Percentiles rank a stretch among this genome's conserved stretches.
phyloP scores from a whole-genome alignment of 2,888 invertebrate species.

The Sipha maydis region DNA sequence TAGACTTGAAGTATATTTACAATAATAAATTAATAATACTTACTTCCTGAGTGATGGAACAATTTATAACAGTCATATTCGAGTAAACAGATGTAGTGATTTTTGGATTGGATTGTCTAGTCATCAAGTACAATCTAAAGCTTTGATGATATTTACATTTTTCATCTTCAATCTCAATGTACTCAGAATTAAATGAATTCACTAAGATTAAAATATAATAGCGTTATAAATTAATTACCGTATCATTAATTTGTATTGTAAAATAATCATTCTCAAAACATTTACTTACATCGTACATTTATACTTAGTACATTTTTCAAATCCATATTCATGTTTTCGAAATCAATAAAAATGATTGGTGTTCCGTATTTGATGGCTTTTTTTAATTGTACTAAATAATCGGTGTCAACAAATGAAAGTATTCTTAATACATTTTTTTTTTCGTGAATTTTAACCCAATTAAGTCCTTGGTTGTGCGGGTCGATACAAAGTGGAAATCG shows the following conservation, averaged over 20 bases:
- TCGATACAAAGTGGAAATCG: conserved; percentile 92
- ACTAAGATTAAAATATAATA: conserved; percentile 4
- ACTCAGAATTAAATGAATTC: neutral
- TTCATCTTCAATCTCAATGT: conserved; percentile 69
- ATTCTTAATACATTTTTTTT: conserved; percentile 76
- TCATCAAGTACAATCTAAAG: conserved; percentile 89
- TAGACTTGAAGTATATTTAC: too few relatives aligned
- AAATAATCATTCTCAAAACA: neutral
- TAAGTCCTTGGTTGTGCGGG: conserved; percentile 84
- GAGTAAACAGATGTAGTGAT: conserved; percentile 88
- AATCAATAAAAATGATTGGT: conserved; percentile 89
- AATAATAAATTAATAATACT: conserved; percentile 41
- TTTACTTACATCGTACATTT: conserved; percentile 74
- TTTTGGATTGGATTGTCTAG: conserved; percentile 87
- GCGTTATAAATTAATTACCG: neutral
- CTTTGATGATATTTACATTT: conserved; percentile 90
- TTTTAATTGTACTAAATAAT: conserved; percentile 87
- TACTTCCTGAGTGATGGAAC: conserved; percentile 85
- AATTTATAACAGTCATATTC: conserved; percentile 89
- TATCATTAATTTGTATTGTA: neutral
- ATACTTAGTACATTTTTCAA: conserved; percentile 88
- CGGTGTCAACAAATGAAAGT: conserved; percentile 83
- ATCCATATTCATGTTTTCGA: conserved; percentile 91
- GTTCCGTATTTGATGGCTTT: conserved; percentile 89
- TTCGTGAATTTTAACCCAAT: conserved; percentile 89